A percentile compares a stretch with the other conserved stretches of the same genome.
Conservation (phyloP, 1,140 invertebrate species). For the Aphelinus certus region DNA sequence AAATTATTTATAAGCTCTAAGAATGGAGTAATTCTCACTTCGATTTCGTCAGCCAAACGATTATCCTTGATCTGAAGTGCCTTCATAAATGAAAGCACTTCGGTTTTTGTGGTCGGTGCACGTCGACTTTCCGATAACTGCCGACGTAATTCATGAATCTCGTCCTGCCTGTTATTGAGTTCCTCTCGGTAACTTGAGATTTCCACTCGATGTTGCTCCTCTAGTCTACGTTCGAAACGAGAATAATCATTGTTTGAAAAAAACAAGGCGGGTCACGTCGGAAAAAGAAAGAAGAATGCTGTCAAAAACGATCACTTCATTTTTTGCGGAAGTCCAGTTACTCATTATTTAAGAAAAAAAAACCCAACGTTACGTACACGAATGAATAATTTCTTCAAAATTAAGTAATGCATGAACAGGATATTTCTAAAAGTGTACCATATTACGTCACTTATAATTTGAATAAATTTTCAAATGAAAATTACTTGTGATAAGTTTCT, state of each 20-base stretch:
- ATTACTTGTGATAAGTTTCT: too few species aligned
- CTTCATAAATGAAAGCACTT: constrained; percentile 56
- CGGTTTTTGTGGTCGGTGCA: constrained; percentile 9
- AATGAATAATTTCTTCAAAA: too few species aligned
- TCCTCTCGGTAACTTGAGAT: constrained; percentile 65
- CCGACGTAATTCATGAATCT: constrained; percentile 57
- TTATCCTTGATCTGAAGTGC: constrained; percentile 56
- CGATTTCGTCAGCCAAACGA: constrained; percentile 34
- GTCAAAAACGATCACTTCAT: too few species aligned
- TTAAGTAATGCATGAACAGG: too few species aligned
- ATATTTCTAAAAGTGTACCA: too few species aligned
- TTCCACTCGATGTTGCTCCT: constrained; percentile 65
- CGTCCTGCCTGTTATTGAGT: constrained; percentile 61
- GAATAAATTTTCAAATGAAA: too few species aligned
- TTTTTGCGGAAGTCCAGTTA: too few species aligned
- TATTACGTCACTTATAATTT: too few species aligned
- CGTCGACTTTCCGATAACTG: constrained; percentile 57
- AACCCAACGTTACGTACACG: too few species aligned
- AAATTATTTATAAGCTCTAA: not conserved
- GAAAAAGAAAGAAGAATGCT: too few species aligned
- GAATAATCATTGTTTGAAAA: not conserved
- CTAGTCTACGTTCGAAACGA: constrained; percentile 52
- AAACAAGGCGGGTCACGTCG: too few species aligned
- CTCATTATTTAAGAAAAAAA: too few species aligned
- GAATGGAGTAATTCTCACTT: constrained; percentile 12